Evolutionary conservation across 2,113 vertebrate genomes (phyloP).

Genomic region (Lagenorhynchus albirostris): DNA sequence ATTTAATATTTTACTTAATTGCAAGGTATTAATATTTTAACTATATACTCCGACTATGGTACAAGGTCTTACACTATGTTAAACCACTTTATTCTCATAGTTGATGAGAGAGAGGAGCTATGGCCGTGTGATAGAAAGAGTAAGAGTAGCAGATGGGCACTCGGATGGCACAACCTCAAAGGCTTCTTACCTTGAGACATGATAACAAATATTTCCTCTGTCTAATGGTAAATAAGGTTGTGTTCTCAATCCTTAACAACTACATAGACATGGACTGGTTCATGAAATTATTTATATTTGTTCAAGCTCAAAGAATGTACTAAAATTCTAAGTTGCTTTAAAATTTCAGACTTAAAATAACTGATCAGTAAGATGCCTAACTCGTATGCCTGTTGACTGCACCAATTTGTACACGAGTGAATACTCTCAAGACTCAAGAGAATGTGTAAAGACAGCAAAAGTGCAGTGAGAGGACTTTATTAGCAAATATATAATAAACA

Average conservation of each 20-base stretch:
- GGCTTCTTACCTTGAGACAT: neutral
- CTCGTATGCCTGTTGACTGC: neutral
- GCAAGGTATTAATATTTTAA: neutral
- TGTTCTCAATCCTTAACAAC: neutral
- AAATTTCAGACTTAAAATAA: neutral
- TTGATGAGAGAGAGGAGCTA: neutral
- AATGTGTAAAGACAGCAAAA: neutral
- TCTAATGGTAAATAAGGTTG: neutral
- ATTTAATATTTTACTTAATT: neutral
- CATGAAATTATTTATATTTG: neutral
- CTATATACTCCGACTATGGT: neutral
- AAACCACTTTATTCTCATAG: neutral
- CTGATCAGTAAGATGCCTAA: neutral
- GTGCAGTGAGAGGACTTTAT: neutral
- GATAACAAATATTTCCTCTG: neutral
- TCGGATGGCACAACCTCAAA: neutral
- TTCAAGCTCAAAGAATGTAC: neutral
- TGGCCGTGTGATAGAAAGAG: neutral
- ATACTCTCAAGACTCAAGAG: neutral
- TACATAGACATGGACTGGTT: neutral
- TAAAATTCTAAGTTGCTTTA: slow-evolving; percentile 27
- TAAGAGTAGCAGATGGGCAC: neutral
- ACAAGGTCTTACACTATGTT: neutral
- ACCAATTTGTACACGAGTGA: neutral
- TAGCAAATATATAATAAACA: neutral